Base-by-base conservation (phyloP, 1,140 invertebrate genomes). In the Drosophila prosaltans region DNA sequence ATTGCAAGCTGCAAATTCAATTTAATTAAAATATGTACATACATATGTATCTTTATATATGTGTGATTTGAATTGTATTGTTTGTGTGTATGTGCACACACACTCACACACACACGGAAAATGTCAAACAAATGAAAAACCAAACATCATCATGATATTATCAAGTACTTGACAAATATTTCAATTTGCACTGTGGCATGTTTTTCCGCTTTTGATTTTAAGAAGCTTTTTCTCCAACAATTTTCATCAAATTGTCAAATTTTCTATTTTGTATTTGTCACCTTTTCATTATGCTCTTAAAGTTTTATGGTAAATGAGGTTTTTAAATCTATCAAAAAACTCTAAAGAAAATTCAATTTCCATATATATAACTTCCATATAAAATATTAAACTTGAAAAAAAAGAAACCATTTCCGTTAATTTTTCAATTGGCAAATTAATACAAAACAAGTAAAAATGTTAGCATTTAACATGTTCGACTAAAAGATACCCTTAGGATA, bases 11-110 rank as follows among this genome's bases (percentile, higher is more conserved):
- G 60, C 51, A 70, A 66, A 67, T 67, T 75, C 59, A 36, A 65
- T 78, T 78, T 71, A 78, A 78, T 78, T 75, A 72, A 78, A 78
- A 74, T 75, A 70, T 66, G 57, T 57, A 60, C 28, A 11, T 51
- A 48, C 8, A 26, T 41, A 28, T 64, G 24, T 64, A 55, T 21
- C n/a, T 59, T 40, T 26, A 57, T 10, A 48, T 7, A 62, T 9
- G 9, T 51, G 21, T 48, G 45, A 48, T 21, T 48, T 48, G 4
- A 21, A 26, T 26, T 24, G 45, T 36, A 36, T 36, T 36, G 6
- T 36, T 36, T 36, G 6, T 36, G 6, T 36, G 32, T 36, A 36
- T 30, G 64, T 30, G 65, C 39, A 54, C 55, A 55, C 36, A 57
- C 64, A 68, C 43, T 45, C 28, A 32, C 43, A 57, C 28, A 32